Conservation (phyloP, 2,888 invertebrate genomes). For the Exocentrus adspersus region DNA sequence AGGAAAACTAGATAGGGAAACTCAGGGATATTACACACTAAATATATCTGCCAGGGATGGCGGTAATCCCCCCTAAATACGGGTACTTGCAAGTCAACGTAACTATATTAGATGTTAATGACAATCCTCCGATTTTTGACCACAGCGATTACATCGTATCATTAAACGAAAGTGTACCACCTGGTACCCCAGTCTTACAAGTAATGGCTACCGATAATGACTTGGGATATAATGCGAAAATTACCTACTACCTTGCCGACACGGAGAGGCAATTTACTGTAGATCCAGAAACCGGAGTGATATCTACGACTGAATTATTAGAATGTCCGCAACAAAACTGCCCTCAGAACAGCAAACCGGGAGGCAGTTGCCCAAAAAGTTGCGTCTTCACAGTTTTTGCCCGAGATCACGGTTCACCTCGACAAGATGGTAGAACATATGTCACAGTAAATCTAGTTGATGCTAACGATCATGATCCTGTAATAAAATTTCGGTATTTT, state of each 20-base stretch:
- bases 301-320: conserved; percentile 82
- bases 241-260: conserved; percentile 90
- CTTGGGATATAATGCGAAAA: conserved; percentile 90
- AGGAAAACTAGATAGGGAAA: conserved; percentile 91
- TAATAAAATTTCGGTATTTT: conserved; percentile 89
- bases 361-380: conserved; percentile 82
- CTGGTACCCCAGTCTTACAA: conserved; percentile 87
- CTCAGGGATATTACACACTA: conserved; percentile 81
- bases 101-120: conserved; percentile 91
- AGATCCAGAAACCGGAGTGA: conserved; percentile 90
- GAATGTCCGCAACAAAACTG: conserved; percentile 86
- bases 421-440: conserved; percentile 91
- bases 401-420: conserved; percentile 89
- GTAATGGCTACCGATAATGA: conserved; percentile 96
- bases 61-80: conserved; percentile 80
- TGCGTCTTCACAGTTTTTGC: conserved; percentile 96
- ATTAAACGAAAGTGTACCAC: conserved; percentile 92
- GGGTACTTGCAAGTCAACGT: conserved; percentile 92
- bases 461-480: conserved; percentile 94
- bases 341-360: conserved; percentile 70
- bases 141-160: conserved; percentile 94
- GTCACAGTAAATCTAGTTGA: conserved; percentile 92
- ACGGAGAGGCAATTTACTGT: conserved; percentile 89
- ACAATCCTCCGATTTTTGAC: conserved; percentile 94
- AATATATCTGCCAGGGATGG: conserved; percentile 93